These are phyloP conservation scores for Euwallacea fornicatus DNA, from an alignment of 1,140 invertebrate species.

Conservation along the genomic window DNA sequence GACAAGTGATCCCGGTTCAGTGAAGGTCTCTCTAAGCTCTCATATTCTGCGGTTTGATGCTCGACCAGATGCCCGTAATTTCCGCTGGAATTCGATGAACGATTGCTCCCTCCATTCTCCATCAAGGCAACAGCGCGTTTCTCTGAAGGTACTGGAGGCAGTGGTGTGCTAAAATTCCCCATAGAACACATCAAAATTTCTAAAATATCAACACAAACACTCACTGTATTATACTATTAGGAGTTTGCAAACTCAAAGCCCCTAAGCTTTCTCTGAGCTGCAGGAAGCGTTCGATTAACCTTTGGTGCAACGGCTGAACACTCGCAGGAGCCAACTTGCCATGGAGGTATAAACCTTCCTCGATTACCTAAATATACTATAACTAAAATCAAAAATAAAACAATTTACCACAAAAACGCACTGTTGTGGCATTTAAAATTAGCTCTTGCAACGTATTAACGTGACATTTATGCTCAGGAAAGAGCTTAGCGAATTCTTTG, in stretches of 20 bases:
- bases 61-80: constrained; percentile 55
- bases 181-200: background rate
- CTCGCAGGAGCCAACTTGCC: constrained; percentile 78
- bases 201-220: constrained; percentile 31
- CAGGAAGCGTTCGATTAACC: constrained; percentile 81
- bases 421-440: constrained; percentile 74
- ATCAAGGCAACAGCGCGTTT: constrained; percentile 46
- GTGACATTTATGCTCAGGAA: constrained; percentile 72
- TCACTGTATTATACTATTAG: constrained; percentile 78
- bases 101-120: constrained; percentile 53
- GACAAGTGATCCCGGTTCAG: constrained; percentile 50
- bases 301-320: constrained; percentile 83
- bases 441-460: constrained; percentile 74
- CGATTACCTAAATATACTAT: constrained; percentile 64
- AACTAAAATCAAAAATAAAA: background rate
- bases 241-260: constrained; percentile 66
- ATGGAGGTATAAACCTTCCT: constrained; percentile 78
- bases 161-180: constrained; percentile 61
- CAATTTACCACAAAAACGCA: constrained; percentile 26
- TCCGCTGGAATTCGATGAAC: constrained; percentile 53
- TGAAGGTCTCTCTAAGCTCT: constrained; percentile 45
- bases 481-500: constrained; percentile 74
- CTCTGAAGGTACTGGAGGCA: constrained; percentile 70
- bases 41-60: constrained; percentile 57
- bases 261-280: constrained; percentile 75